Evolutionary conservation across 2,797 vertebrate species (phyloP).

Genomic region (Moxostoma hubbsi): DNA sequence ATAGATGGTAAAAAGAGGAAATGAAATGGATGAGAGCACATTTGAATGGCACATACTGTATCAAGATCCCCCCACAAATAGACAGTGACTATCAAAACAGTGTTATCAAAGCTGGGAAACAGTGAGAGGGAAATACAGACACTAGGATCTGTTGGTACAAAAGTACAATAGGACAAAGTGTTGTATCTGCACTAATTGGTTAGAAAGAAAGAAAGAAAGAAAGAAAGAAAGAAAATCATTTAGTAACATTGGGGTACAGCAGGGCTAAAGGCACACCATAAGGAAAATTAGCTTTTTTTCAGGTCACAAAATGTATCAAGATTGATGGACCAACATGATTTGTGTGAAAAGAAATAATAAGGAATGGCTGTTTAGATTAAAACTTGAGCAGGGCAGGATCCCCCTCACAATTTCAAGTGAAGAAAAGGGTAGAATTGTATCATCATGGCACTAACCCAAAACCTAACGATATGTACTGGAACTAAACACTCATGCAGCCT

Average conservation of each 20-base stretch:
- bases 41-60: conserved; percentile 61
- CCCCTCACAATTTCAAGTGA: too few species aligned
- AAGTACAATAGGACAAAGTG: conserved; percentile 1
- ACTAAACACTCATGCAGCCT: too few species aligned
- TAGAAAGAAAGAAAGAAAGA: neutral
- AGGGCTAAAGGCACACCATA: too few species aligned
- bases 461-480: too few species aligned
- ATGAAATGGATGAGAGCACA: conserved; percentile 53
- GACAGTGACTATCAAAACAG: conserved; percentile 58
- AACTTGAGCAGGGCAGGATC: too few species aligned
- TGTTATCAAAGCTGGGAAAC: conserved; percentile 58
- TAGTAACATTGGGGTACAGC: neutral
- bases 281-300: neutral
- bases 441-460: too few species aligned
- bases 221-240: neutral
- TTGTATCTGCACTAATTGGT: neutral
- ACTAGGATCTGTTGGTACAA: neutral
- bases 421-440: too few species aligned
- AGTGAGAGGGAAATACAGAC: conserved; percentile 48
- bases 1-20: conserved; percentile 60
- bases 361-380: too few species aligned
- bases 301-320: too few species aligned
- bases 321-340: too few species aligned
- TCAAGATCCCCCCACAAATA: conserved; percentile 58
- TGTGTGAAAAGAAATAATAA: too few species aligned